Evolutionary conservation across 2,797 vertebrate genomes (phyloP), one percentile per base, ranked within the genome.

Genomic region (Cichlasoma orientale): DNA sequence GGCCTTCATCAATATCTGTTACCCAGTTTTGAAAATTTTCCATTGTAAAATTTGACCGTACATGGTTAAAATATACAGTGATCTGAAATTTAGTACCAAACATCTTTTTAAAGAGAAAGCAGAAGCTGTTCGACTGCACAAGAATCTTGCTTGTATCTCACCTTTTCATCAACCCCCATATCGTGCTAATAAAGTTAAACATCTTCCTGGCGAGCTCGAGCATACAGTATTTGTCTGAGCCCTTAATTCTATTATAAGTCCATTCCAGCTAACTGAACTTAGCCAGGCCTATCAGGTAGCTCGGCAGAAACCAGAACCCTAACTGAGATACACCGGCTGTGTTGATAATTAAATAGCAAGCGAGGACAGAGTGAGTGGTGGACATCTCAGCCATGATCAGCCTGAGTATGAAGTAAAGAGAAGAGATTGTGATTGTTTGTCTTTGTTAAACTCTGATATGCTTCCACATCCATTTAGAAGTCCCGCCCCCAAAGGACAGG

Each of bases 341-440:
- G 83, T 19, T 55, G 86, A 83, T 93, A 93, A 95, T 94, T 92
- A 93, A 93, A 94, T 90, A 89, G 84, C 13, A 31, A 76, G 80
- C 50, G 82, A 89, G 88, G 90, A 95, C 85, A 77, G 72, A 81
- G 75, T 9, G 54, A 88, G 77, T 27, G 1, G 41, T 68, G 25
- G 63, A n/a, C 52, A 21, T 53, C n/a, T 27, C 27, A 27, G 27
- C 27, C 27, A 27, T 27, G 3, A n/a, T 11, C 63, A 68, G 23
- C 9, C 41, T 29, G 41, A 68, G 41, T 29, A 29, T 31, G 73
- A 75, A 82, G 84, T 73, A 66, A 78, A 58, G 50, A 53, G 44
- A 72, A 70, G 72, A 7, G 80, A 68, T 41, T 53, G 68, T 36
- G 54, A 80, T 89, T 89, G 77, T 85, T 87, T 82, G 72, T 85